Conservation (phyloP, 2,888 invertebrate species). For the Hirtodrosophila confusa region DNA sequence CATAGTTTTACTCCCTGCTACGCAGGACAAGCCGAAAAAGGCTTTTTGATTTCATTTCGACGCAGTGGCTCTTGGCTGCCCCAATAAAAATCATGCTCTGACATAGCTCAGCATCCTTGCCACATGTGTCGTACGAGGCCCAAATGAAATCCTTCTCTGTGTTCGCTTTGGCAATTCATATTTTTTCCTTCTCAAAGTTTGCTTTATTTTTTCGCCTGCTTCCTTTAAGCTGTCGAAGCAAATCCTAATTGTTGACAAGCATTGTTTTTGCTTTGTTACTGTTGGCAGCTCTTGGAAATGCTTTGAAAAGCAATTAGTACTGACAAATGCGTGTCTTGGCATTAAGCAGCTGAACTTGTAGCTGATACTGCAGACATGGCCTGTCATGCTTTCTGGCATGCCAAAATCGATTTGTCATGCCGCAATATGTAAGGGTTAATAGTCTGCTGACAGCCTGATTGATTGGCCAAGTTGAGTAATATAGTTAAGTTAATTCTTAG, state of each 20-base stretch:
- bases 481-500: conserved; percentile 17
- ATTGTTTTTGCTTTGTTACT: conserved; percentile 14
- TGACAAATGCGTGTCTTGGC: conserved; percentile 58
- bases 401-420: conserved; percentile 68
- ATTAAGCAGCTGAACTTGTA: conserved; percentile 24
- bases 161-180: conserved; percentile 1
- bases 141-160: conserved; percentile 41
- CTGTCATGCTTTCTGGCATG: conserved; percentile 45
- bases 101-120: conserved; percentile 46
- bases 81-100: conserved; percentile 48
- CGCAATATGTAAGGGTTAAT: conserved; percentile 57
- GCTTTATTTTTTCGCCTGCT: conserved; percentile 27
- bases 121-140: conserved; percentile 52
- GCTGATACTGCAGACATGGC: conserved; percentile 32
- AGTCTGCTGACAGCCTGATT: conserved; percentile 54
- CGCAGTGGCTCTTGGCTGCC: conserved; percentile 9
- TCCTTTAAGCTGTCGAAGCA: conserved; percentile 21
- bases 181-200: conserved; percentile 16
- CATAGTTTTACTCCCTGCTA: conserved; percentile 39
- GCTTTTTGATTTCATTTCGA: conserved; percentile 45
- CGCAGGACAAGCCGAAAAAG: conserved; percentile 34
- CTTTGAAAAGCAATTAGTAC: conserved; percentile 69
- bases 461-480: conserved; percentile 46
- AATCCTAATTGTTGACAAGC: conserved; percentile 52
- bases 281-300: conserved; percentile 40